These are phyloP conservation scores for Macrotus californicus DNA, from an alignment of 2,113 vertebrate genomes.

Conservation along the genomic window DNA sequence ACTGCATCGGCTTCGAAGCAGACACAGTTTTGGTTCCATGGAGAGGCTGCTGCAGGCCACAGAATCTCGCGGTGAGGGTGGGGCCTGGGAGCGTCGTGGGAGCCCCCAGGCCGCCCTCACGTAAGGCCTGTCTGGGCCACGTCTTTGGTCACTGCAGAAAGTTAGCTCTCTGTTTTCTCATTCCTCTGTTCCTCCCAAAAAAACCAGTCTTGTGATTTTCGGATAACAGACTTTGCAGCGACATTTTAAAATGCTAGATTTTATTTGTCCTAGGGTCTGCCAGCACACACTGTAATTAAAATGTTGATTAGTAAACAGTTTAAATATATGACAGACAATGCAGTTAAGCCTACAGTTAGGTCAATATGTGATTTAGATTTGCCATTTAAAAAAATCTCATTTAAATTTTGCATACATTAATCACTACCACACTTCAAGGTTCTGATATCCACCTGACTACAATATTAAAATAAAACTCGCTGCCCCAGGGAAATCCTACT, in stretches of 20 bases:
- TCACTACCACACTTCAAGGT: conserved; percentile 93
- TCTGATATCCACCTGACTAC: conserved; percentile 98
- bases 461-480: conserved; percentile 93
- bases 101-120: fast-evolving
- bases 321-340: conserved; percentile 84
- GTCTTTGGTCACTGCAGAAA: neutral
- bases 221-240: conserved; percentile 1
- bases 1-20: neutral
- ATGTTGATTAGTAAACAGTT: conserved; percentile 84
- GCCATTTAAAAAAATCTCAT: conserved; percentile 90
- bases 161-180: neutral
- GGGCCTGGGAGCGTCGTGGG: neutral
- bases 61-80: neutral
- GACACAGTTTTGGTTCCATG: neutral
- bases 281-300: conserved; percentile 79
- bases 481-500: conserved; percentile 97
- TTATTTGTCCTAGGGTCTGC: conserved; percentile 77
- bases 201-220: neutral
- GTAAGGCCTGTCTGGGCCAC: neutral
- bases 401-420: conserved; percentile 97
- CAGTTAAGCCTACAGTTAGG: conserved; percentile 84
- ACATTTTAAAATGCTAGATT: conserved; percentile 52
- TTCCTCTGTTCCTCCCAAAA: neutral
- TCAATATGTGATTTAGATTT: conserved; percentile 89
- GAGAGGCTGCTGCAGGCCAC: neutral